Percentiles rank a stretch among this genome's conserved stretches.
phyloP scores from a whole-genome alignment of 2,888 invertebrate genomes.

The Ennomos quercinarius region DNA sequence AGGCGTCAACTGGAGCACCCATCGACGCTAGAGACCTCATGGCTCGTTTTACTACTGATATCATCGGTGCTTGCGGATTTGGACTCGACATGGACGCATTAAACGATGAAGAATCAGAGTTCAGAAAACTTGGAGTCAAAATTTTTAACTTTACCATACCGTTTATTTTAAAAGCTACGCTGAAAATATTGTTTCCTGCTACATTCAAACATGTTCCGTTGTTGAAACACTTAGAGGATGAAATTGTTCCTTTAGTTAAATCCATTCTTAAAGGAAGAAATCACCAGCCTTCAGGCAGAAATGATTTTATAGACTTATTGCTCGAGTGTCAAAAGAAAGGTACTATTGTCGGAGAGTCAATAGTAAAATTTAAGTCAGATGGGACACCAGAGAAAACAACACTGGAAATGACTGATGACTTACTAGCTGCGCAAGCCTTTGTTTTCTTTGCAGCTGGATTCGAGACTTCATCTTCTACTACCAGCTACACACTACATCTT shows the following conservation, averaged over 20 bases:
- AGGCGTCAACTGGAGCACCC: conserved; percentile 46
- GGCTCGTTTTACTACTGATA: conserved; percentile 61
- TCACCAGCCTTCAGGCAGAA: no score
- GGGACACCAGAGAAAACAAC: no score
- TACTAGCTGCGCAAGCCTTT: no score
- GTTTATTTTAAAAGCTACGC: not conserved
- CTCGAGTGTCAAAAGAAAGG: no score
- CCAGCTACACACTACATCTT: no score
- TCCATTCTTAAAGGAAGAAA: conserved; percentile 22
- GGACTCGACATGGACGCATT: conserved; percentile 43
- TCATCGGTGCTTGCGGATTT: conserved; percentile 62
- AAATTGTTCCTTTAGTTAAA: conserved; percentile 19
- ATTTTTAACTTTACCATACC: conserved; percentile 38
- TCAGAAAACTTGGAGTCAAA: conserved; percentile 49
- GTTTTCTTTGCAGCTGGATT: no score
- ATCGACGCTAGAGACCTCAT: conserved; percentile 55
- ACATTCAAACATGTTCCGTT: not conserved
- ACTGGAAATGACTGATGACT: no score
- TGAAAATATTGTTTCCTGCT: not conserved
- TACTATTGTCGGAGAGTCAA: no score
- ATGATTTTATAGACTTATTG: no score
- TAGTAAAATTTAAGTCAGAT: no score
- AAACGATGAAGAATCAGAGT: conserved; percentile 51
- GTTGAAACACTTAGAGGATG: not conserved
- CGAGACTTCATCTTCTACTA: no score